These are phyloP conservation scores for Spisula solida DNA, from an alignment of 2,888 invertebrate genomes.

Conservation along the genomic window DNA sequence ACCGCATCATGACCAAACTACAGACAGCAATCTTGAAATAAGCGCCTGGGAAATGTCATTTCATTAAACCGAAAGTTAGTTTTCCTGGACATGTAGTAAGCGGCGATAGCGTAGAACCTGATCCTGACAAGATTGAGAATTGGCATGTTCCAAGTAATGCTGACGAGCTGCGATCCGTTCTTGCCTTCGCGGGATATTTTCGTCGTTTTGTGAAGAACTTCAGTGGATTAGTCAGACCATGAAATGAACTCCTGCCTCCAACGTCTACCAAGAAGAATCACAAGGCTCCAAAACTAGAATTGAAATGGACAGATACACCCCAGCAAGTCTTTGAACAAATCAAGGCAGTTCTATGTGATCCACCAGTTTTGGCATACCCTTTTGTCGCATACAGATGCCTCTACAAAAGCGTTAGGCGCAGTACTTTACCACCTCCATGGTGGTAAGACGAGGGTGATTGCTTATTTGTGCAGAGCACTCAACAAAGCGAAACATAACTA, in stretches of 20 bases:
- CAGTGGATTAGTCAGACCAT: conserved; percentile 54
- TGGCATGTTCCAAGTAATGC: conserved; percentile 62
- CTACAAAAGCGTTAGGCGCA: too few relatives aligned
- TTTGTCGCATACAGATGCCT: conserved; percentile 63
- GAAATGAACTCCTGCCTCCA: conserved; percentile 50
- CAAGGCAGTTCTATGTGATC: conserved; percentile 39
- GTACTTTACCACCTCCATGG: conserved; percentile 63
- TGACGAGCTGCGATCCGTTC: conserved; percentile 55
- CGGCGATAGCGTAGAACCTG: too few relatives aligned
- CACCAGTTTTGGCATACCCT: conserved; percentile 58
- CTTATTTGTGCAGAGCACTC: conserved; percentile 65
- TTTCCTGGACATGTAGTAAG: conserved; percentile 64
- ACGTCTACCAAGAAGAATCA: conserved; percentile 11
- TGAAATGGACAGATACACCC: conserved; percentile 43
- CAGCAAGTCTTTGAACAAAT: conserved; percentile 34
- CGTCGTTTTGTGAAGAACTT: conserved; percentile 56
- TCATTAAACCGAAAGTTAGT: conserved; percentile 44
- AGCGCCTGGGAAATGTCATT: conserved; percentile 61
- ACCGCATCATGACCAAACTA: conserved; percentile 51
- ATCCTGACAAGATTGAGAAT: too few relatives aligned
- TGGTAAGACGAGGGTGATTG: conserved; percentile 43
- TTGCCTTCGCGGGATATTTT: conserved; percentile 66
- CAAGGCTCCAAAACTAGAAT: background rate
- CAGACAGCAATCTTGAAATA: conserved; percentile 57
- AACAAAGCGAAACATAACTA: conserved; percentile 66